phyloP scores from a whole-genome alignment of 2,888 invertebrate species.

The Synergus umbraculus region DNA sequence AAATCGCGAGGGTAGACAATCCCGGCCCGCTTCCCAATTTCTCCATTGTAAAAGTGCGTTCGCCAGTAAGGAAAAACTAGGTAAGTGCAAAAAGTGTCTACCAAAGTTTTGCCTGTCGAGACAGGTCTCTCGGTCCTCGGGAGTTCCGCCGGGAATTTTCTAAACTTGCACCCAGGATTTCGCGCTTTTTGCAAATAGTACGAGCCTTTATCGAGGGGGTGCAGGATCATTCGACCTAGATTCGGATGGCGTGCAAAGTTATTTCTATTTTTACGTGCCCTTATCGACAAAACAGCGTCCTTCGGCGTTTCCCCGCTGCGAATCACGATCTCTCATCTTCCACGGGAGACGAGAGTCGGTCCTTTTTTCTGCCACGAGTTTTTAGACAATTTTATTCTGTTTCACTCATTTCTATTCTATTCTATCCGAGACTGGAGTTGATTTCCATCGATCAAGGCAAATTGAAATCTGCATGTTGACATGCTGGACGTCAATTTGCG shows the following conservation, averaged over 20 bases:
- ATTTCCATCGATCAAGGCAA: background rate
- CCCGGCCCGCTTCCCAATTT: conserved; percentile 50
- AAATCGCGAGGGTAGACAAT: conserved; percentile 46
- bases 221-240: conserved; percentile 53
- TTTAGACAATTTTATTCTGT: background rate
- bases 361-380: background rate
- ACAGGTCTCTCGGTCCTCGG: background rate
- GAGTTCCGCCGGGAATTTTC: conserved; percentile 1
- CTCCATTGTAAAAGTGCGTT: conserved; percentile 60
- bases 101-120: background rate
- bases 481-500: conserved; percentile 59
- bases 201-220: conserved; percentile 15
- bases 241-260: conserved; percentile 61
- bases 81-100: conserved; percentile 61
- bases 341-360: background rate
- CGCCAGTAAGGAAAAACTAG: conserved; percentile 59
- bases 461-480: conserved; percentile 12
- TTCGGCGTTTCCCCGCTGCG: conserved; percentile 63
- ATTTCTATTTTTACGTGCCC: conserved; percentile 57
- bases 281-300: conserved; percentile 74
- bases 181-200: conserved; percentile 35
- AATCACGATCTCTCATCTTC: background rate
- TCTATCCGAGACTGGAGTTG: background rate
- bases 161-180: background rate
- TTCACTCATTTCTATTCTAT: background rate